Evolutionary conservation across 2,888 invertebrate genomes (phyloP).

Genomic region (Melanostoma scalare): DNA sequence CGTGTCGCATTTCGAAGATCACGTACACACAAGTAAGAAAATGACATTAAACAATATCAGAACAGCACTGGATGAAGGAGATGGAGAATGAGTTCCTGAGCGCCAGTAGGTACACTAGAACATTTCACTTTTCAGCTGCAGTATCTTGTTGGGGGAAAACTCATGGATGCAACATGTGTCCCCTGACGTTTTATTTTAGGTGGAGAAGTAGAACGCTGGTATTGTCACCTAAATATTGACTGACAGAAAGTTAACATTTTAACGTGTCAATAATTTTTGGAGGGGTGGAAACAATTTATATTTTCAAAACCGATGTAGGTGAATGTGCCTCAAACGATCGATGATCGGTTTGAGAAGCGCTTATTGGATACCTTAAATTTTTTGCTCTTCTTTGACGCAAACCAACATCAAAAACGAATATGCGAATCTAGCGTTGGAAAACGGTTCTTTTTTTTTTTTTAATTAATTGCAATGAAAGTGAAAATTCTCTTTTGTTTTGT

Average conservation of each 20-base stretch:
- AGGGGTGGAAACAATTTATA: slow-evolving; percentile 25
- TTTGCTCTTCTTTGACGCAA: not conserved
- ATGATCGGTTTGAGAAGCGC: slow-evolving; percentile 38
- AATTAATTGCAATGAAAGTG: slow-evolving; percentile 59
- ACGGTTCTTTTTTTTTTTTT: slow-evolving; percentile 35
- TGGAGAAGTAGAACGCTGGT: not conserved
- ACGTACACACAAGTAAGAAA: slow-evolving; percentile 27
- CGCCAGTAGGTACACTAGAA: slow-evolving; percentile 1
- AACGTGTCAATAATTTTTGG: slow-evolving; percentile 51
- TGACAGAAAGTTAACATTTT: slow-evolving; percentile 29
- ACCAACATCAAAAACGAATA: not conserved
- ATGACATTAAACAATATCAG: not conserved
- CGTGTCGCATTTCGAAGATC: slow-evolving; percentile 39
- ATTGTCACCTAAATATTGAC: slow-evolving; percentile 34
- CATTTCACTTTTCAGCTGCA: not conserved
- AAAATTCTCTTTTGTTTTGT: not conserved
- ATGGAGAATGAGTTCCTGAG: not conserved
- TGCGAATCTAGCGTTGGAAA: slow-evolving; percentile 19
- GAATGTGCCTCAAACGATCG: slow-evolving; percentile 59
- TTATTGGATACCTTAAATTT: not conserved
- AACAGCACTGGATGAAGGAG: no score
- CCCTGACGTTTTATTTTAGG: slow-evolving; percentile 40
- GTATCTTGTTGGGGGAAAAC: slow-evolving; percentile 36
- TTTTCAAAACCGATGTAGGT: slow-evolving; percentile 44
- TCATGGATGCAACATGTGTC: slow-evolving; percentile 66